These are phyloP conservation scores for Ennomos fuscantarius DNA, from an alignment of 2,888 invertebrate species.

Conservation along the genomic window DNA sequence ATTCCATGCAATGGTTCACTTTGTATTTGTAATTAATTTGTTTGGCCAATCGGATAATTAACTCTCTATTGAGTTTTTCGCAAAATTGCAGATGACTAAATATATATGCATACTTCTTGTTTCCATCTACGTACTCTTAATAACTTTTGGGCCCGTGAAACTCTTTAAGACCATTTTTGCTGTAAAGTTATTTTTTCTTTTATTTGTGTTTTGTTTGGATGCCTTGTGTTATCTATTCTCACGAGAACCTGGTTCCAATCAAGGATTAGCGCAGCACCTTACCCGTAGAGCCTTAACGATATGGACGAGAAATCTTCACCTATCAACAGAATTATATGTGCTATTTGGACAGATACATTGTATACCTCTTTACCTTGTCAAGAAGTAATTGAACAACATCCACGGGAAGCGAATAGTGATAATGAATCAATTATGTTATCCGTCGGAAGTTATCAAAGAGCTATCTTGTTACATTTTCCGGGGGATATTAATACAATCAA, in stretches of 20 bases:
- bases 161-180: too few species aligned
- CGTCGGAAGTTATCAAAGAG: not conserved
- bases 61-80: constrained; percentile 1
- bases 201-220: too few species aligned
- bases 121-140: not conserved
- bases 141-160: too few species aligned
- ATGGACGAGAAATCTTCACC: too few species aligned
- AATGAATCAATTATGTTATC: not conserved
- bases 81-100: not conserved
- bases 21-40: constrained; percentile 21
- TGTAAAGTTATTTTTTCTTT: too few species aligned
- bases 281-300: too few species aligned
- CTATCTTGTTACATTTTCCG: constrained; percentile 5
- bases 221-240: too few species aligned
- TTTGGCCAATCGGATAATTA: not conserved
- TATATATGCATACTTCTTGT: not conserved
- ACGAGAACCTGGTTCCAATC: too few species aligned
- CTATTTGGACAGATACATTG: not conserved
- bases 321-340: too few species aligned
- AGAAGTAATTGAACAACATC: not conserved
- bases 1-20: constrained; percentile 23
- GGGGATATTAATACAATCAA: constrained; percentile 1
- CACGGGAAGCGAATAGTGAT: constrained; percentile 1
- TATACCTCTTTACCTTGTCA: not conserved
- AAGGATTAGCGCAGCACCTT: too few species aligned